Conservation (phyloP, 2,888 invertebrate species). For the Hemithea aestivaria region DNA sequence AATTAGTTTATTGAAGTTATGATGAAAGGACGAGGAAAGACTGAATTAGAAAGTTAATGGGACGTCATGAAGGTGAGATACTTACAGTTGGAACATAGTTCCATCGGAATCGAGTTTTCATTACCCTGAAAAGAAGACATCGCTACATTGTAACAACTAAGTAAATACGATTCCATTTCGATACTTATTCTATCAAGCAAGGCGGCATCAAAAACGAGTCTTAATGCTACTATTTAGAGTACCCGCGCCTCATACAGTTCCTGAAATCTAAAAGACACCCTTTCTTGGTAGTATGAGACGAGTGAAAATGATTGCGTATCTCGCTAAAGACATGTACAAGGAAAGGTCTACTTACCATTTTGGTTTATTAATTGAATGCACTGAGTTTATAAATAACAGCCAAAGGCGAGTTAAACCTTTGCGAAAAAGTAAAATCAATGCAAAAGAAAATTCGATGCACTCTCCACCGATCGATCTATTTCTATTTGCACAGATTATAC, state of each 20-base stretch:
- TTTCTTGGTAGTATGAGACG: slow-evolving; percentile 1
- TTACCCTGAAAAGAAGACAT: slow-evolving; percentile 86
- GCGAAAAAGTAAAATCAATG: slow-evolving; percentile 30
- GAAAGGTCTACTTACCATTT: slow-evolving; percentile 35
- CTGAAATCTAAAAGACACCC: too few species aligned
- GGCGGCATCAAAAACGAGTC: neutral
- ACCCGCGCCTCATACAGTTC: neutral
- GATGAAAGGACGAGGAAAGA: slow-evolving; percentile 33
- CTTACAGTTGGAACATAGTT: slow-evolving; percentile 97
- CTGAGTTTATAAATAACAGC: slow-evolving; percentile 11
- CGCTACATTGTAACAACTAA: slow-evolving; percentile 8
- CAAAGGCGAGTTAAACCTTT: slow-evolving; percentile 14
- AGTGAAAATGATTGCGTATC: slow-evolving; percentile 14
- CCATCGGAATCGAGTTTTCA: slow-evolving; percentile 97
- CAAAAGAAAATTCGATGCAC: slow-evolving; percentile 35
- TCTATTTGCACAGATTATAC: slow-evolving; percentile 39
- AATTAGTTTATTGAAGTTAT: slow-evolving; percentile 41
- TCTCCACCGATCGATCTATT: slow-evolving; percentile 45
- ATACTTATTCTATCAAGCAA: neutral
- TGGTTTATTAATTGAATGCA: slow-evolving; percentile 18
- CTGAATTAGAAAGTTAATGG: slow-evolving; percentile 18
- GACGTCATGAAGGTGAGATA: slow-evolving; percentile 41
- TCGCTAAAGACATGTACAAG: slow-evolving; percentile 7
- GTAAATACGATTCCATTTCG: neutral
- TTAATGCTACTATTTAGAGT: neutral